phyloP scores from a whole-genome alignment of 2,888 invertebrate genomes.

The Drosophila falleni region DNA sequence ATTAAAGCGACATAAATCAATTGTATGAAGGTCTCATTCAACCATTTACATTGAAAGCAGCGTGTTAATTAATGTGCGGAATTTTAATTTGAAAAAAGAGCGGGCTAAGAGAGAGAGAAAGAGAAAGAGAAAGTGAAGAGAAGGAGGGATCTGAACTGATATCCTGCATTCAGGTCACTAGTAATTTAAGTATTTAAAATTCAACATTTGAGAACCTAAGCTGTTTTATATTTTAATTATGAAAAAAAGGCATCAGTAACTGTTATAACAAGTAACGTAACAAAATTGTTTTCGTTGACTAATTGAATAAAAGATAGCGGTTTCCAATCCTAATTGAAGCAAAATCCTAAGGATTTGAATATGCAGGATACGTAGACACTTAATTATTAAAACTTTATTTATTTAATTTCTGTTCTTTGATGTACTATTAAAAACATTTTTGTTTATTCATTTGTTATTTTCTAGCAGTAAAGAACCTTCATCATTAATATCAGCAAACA shows the following conservation, averaged over 20 bases:
- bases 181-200: neutral
- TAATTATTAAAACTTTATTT: too few relatives aligned
- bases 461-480: neutral
- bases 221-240: neutral
- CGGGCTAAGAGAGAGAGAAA: too few relatives aligned
- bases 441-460: neutral
- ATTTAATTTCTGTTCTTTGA: neutral
- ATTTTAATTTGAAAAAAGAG: slow-evolving; percentile 17
- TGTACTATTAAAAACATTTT: neutral
- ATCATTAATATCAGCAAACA: neutral
- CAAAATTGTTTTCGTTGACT: too few relatives aligned
- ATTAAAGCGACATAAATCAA: slow-evolving; percentile 69
- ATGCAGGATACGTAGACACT: too few relatives aligned
- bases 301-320: too few relatives aligned
- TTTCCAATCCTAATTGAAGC: too few relatives aligned
- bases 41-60: slow-evolving; percentile 16
- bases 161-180: neutral
- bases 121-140: neutral
- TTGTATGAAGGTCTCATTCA: slow-evolving; percentile 30
- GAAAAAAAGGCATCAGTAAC: neutral
- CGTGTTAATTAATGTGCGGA: slow-evolving; percentile 59
- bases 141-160: neutral
- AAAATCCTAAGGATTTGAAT: too few relatives aligned
- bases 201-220: neutral
- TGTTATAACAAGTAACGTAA: too few relatives aligned